Evolutionary conservation across 2,888 invertebrate genomes (phyloP).

Genomic region (Amblyjoppa fuscipennis): DNA sequence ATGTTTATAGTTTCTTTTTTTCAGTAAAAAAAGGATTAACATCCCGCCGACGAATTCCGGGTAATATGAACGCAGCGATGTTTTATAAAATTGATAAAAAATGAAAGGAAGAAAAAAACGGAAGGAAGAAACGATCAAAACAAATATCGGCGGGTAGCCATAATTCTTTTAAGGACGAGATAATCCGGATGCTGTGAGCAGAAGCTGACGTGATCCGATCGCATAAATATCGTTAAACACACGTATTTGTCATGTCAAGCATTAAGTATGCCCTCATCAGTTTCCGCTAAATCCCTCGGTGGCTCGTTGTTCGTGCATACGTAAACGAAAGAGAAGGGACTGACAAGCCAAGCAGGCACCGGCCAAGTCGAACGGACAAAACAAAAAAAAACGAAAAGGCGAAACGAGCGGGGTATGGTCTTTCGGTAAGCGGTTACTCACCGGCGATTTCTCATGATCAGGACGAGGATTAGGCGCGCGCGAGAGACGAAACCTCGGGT

Average conservation of each 20-base stretch:
- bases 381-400: background rate
- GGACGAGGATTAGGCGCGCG: constrained; percentile 73
- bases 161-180: constrained; percentile 76
- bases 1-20: no score
- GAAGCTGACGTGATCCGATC: constrained; percentile 82
- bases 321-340: constrained; percentile 15
- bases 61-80: background rate
- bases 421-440: constrained; percentile 60
- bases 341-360: constrained; percentile 1
- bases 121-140: constrained; percentile 39
- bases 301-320: background rate
- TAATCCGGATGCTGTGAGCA: constrained; percentile 79
- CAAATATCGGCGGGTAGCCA: constrained; percentile 51
- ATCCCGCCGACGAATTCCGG: background rate
- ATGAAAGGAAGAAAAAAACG: background rate
- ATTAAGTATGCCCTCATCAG: constrained; percentile 73
- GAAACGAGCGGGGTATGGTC: constrained; percentile 2
- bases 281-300: constrained; percentile 45
- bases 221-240: constrained; percentile 82
- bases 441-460: constrained; percentile 80
- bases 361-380: background rate
- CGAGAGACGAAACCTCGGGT: constrained; percentile 66
- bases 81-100: background rate
- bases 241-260: constrained; percentile 80
- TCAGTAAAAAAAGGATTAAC: no score